phyloP scores from a whole-genome alignment of 2,888 invertebrate genomes.

The Parthenolecanium corni region DNA sequence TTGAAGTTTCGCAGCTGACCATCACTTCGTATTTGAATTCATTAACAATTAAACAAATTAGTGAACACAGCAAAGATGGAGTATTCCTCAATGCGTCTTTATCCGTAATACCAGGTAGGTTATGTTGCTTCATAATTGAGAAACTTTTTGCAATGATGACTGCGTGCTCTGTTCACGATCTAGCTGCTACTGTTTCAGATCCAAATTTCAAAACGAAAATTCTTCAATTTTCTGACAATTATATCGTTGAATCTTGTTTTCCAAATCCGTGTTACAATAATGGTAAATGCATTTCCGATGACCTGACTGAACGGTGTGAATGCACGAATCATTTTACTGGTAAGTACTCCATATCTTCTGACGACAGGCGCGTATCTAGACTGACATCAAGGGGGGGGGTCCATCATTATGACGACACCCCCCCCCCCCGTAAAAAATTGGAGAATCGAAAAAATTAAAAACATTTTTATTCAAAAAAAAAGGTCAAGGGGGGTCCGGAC shows the following conservation, averaged over 20 bases:
- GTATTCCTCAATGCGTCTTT: conserved; percentile 18
- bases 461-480: too few relatives aligned
- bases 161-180: background rate
- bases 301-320: conserved; percentile 50
- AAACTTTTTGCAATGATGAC: background rate
- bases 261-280: conserved; percentile 62
- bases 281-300: conserved; percentile 53
- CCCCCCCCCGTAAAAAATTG: too few relatives aligned
- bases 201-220: conserved; percentile 37
- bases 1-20: conserved; percentile 41
- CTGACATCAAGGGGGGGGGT: too few relatives aligned
- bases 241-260: conserved; percentile 51
- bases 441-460: too few relatives aligned
- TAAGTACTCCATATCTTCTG: conserved; percentile 39
- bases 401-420: too few relatives aligned
- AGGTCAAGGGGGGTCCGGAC: too few relatives aligned
- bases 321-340: conserved; percentile 63
- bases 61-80: conserved; percentile 6
- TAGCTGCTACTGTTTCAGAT: conserved; percentile 34
- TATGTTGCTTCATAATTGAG: background rate
- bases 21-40: conserved; percentile 59
- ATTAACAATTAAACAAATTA: conserved; percentile 39
- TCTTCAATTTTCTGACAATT: conserved; percentile 31
- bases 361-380: too few relatives aligned
- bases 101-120: conserved; percentile 19